phyloP scores from a whole-genome alignment of 2,113 vertebrate species.

The Hippocampus barbouri region DNA sequence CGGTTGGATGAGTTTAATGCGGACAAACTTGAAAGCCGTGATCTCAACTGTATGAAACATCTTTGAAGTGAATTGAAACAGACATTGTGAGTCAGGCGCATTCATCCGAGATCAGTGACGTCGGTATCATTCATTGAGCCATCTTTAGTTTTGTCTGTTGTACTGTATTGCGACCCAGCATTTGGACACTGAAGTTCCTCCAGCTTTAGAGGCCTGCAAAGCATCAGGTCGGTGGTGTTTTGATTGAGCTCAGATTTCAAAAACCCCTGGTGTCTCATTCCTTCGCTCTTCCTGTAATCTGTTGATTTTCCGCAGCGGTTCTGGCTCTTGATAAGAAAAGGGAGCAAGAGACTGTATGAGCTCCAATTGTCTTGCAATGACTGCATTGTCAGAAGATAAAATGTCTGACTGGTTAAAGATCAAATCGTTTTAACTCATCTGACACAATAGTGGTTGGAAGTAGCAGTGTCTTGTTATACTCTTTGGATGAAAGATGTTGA shows the following conservation, averaged over 20 bases:
- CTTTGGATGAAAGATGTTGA: background rate
- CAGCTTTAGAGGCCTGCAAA: conserved; percentile 47
- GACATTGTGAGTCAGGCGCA: background rate
- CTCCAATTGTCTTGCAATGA: conserved; percentile 14
- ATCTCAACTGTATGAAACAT: background rate
- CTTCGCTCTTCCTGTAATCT: conserved; percentile 56
- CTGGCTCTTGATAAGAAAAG: conserved; percentile 41
- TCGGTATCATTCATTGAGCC: background rate
- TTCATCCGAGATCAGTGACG: background rate
- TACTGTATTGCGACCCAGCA: background rate
- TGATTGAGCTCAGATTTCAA: conserved; percentile 55
- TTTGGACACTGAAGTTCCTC: conserved; percentile 43
- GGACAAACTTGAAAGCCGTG: background rate
- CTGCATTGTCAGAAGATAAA: conserved; percentile 9
- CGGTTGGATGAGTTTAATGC: background rate
- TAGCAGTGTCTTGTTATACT: background rate
- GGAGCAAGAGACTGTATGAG: conserved; percentile 27
- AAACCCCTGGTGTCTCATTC: conserved; percentile 44
- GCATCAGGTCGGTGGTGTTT: conserved; percentile 43
- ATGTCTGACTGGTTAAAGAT: conserved; percentile 21
- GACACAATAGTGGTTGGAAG: background rate
- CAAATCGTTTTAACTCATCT: conserved; percentile 6
- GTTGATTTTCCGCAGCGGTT: conserved; percentile 47
- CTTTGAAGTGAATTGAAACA: background rate
- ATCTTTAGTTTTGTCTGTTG: background rate